A percentile compares a stretch with the other conserved stretches of the same genome.
These are phyloP conservation scores for Hestina assimilis DNA, from an alignment of 1,140 invertebrate species.

Conservation along the genomic window DNA sequence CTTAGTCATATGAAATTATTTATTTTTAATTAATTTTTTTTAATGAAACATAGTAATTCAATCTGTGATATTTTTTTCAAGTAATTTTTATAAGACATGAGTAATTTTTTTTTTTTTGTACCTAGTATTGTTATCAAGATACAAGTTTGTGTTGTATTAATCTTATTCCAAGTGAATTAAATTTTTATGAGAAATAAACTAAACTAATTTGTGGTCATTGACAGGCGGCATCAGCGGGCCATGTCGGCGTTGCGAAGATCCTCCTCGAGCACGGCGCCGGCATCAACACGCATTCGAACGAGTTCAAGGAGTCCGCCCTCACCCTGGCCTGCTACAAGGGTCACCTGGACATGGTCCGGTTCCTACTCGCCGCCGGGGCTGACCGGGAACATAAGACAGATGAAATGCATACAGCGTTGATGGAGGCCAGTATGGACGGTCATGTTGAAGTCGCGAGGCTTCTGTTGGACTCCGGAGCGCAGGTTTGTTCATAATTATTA, in stretches of 20 bases:
- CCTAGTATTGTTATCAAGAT: no score
- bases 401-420: slow-evolving; percentile 99
- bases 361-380: slow-evolving; percentile 94
- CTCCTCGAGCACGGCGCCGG: slow-evolving; percentile 95
- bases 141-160: no score
- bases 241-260: slow-evolving; percentile 96
- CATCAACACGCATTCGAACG: slow-evolving; percentile 99
- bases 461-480: slow-evolving; percentile 96
- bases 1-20: no score
- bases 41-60: no score
- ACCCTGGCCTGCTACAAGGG: slow-evolving; percentile 99
- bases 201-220: no score
- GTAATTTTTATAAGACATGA: no score
- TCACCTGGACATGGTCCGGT: slow-evolving; percentile 98
- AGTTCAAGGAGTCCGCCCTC: slow-evolving; percentile 97
- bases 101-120: no score
- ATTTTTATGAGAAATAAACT: no score
- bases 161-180: no score
- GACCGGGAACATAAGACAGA: slow-evolving; percentile 99
- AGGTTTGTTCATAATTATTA: no score
- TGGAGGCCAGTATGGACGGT: slow-evolving; percentile 99
- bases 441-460: slow-evolving; percentile 97
- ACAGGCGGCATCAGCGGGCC: slow-evolving; percentile 94
- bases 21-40: no score
- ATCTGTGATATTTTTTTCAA: no score